Conservation (phyloP, 2,797 vertebrate species). For the Mormyrus proboscirostris region DNA sequence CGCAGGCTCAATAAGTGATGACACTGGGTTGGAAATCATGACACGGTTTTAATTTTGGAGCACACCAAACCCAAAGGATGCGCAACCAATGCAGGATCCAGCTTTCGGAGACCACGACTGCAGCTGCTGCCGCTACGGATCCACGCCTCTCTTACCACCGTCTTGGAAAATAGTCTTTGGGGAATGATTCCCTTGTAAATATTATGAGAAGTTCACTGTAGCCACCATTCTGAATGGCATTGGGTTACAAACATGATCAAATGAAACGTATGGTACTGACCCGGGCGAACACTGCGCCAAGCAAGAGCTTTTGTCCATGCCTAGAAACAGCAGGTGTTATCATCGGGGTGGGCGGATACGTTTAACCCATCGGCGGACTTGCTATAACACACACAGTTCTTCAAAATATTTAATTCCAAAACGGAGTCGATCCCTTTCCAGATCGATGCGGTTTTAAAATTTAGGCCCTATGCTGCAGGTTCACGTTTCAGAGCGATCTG, state of each 20-base stretch:
- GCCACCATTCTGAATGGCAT: background rate
- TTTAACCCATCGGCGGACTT: slow-evolving; percentile 5
- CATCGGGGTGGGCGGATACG: background rate
- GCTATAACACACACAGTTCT: background rate
- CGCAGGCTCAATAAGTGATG: background rate
- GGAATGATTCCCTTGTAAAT: background rate
- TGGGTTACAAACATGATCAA: background rate
- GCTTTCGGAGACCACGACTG: background rate
- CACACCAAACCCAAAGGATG: slow-evolving; percentile 19
- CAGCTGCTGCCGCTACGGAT: slow-evolving; percentile 35
- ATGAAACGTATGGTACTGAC: background rate
- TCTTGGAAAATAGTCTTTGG: background rate
- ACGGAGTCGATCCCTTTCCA: background rate
- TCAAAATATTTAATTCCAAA: background rate
- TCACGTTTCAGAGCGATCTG: background rate
- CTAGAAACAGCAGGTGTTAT: background rate
- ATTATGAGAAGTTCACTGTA: slow-evolving; percentile 20
- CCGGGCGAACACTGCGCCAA: slow-evolving; percentile 25
- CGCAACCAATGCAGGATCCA: slow-evolving; percentile 20
- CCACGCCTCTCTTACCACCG: slow-evolving; percentile 32
- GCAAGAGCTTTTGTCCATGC: background rate
- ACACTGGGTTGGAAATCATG: background rate
- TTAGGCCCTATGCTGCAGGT: background rate
- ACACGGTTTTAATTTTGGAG: slow-evolving; percentile 12
- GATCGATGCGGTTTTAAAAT: background rate